Base-by-base conservation (phyloP, 2,113 vertebrate genomes). In the Fregetta grallaria region DNA sequence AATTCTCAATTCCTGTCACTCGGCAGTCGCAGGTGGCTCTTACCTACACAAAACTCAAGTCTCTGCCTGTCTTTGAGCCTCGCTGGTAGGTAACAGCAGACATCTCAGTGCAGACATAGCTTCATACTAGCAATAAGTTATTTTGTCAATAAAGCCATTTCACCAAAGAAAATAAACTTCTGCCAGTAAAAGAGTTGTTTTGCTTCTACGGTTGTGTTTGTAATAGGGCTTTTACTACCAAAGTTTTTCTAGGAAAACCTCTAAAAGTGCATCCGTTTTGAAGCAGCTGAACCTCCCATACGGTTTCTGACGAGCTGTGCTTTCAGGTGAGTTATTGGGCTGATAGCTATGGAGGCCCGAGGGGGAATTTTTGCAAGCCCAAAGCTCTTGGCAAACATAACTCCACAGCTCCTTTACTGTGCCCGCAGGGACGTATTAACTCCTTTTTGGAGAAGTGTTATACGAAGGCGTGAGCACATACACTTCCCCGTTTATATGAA, bases 1-100 rank as follows among this genome's bases (percentile, higher is more conserved):
- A 90, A 70, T 77, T 95, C 74, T 85, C 75, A 49, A 52, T 82
- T 85, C 58, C 56, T 94, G 38, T 91, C 82, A 82, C 86, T 96
- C 50, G 7, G 84, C 74, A 95, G 92, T 44, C 4, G 0, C 38
- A 67, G 36, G 62, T 70, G 86, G 83, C n/a, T 76, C 63, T 84
- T 67, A 36, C 84, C 55, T n/a, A 38, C 50, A 20, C 22, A 29
- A 55, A 91, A 50, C 53, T 79, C 70, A 61, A 47, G 40, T 15
- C 23, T 73, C 32, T 66, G 68, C 49, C 77, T 32, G 15, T 12
- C 25, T 65, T 19, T 10, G 45, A 77, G 72, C 45, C n/a, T 63
- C 0, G 0, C 56, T 63, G 34, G 70, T 20, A 62, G 32, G 59
- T 5, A 53, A 27, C 22, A 76, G 75, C 66, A 38, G 30, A 55